Base-by-base conservation (phyloP, 1,140 invertebrate genomes). In the Aplysia californica region DNA sequence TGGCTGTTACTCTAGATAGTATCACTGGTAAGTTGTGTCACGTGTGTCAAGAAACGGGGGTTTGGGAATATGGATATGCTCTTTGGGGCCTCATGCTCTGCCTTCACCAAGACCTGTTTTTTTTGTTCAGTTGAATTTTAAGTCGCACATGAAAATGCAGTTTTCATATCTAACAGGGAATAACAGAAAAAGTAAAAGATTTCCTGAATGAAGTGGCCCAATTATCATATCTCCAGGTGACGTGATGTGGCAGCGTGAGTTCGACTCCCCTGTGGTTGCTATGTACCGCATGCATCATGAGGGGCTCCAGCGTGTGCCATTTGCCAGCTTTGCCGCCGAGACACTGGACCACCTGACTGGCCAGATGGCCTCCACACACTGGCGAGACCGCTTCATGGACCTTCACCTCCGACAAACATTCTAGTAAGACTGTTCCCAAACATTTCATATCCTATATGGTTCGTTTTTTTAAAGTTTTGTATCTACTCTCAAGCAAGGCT, bases 261-360 rank as follows among this genome's bases (percentile, higher is more conserved):
- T 96, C 64, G 93, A 93, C 65, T 97, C 96, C 77, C 97, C 97
- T 2, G 93, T 99, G 1, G 94, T 99, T 64, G 97, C 95, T 0
- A 93, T 96, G 73, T 99, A 98, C 89, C 90, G 94, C 1, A 89
- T 97, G 69, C 94, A 94, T 77, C 92, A 93, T 6, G 91, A 92
- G 74, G 95, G 95, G 2, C 92, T 98, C 38, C 91, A 96, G 41
- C 93, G 94, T 56, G 92, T 98, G 50, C 97, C 97, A 2, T 98
- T 98, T 85, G 96, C 95, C 10, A 96, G 95, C 64, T 93, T 99
- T 39, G 95, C 96, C 35, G 83, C 96, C 79, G 94, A 96, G 82
- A 96, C 95, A 0, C 90, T 97, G 39, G 92, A 94, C 74, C 93
- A 94, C 79, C 92, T 96, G n/a, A 87, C 88, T 31, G 86, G 86